These are phyloP conservation scores for Cuculus canorus DNA, from an alignment of 2,797 vertebrate species.

Conservation along the genomic window DNA sequence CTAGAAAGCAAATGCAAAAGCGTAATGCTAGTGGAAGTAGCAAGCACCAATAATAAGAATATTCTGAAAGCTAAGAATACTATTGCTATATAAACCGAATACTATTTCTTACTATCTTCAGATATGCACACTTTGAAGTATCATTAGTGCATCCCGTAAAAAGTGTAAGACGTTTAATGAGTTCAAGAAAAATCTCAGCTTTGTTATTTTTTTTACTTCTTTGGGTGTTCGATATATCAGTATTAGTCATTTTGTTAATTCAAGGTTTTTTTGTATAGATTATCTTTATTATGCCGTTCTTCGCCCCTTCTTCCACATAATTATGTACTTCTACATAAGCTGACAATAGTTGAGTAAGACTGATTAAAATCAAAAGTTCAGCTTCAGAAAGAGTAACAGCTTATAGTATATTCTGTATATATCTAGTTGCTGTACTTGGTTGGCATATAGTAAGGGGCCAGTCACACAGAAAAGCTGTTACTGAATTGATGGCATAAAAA, in stretches of 20 bases:
- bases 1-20: conserved; percentile 7
- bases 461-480: not conserved
- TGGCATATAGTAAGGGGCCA: not conserved
- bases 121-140: not conserved
- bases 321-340: not conserved
- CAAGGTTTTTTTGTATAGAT: not conserved
- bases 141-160: not conserved
- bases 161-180: not conserved
- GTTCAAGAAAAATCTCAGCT: conserved; percentile 27
- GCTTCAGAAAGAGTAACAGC: not conserved
- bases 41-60: not conserved
- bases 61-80: not conserved
- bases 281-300: conserved; percentile 14
- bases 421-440: not conserved
- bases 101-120: not conserved
- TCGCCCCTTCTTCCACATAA: not conserved
- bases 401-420: not conserved
- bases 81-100: not conserved
- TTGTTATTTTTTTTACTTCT: not conserved
- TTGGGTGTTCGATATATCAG: not conserved
- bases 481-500: not conserved
- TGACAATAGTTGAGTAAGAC: not conserved
- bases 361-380: conserved; percentile 9
- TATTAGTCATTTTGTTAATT: not conserved
- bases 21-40: not conserved